Evolutionary conservation across 2,797 vertebrate species (phyloP), one percentile per base, ranked within the genome.

Genomic region (Squalus acanthias): DNA sequence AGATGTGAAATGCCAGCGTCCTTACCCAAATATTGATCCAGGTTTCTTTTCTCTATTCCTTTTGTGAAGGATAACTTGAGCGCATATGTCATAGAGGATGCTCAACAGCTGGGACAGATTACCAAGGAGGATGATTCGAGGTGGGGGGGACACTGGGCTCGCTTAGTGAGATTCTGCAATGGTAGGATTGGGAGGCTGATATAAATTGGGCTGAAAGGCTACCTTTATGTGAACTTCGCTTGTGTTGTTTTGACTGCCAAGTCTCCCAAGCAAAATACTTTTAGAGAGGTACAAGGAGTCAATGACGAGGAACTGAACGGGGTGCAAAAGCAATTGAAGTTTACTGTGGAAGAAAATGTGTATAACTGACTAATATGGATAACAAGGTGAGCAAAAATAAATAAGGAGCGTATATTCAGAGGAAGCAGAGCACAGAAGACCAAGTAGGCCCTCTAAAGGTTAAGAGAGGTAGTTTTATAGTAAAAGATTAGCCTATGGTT

Each of bases 381-480:
- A 79, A 39, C 76, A 60, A 91, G 50, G 29, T 4, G 5, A 89
- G 57, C 29, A 29, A n/a, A n/a, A 63, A 63, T 63, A 91, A 33
- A 33, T 12, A 0, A 63, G 92, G 7, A 20, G 53, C 50, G 4
- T 50, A 26, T 26, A n/a, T 22, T 67, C 67, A 69, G 26, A 50
- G 46, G 7, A 72, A 95, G 39, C 8, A 39, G 65, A 24, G 39
- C 39, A 70, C 10, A 46, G 67, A 46, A 95, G 93, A 95, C 9
- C 93, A 69, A 70, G 93, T 70, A 67, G 39, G 93, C 93, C 93
- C 65, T 53, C 67, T 95, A 70, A 70, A 95, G 93, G 93, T 39
- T 65, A 22, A 29, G 17, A 69, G 70, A 70, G 93, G 93, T 95
- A 94, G 67, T 70, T 50, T 46, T 67, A 57, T 29, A 88, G 7